Conservation (phyloP, 2,113 vertebrate genomes). For the Aleadryas rufinucha region DNA sequence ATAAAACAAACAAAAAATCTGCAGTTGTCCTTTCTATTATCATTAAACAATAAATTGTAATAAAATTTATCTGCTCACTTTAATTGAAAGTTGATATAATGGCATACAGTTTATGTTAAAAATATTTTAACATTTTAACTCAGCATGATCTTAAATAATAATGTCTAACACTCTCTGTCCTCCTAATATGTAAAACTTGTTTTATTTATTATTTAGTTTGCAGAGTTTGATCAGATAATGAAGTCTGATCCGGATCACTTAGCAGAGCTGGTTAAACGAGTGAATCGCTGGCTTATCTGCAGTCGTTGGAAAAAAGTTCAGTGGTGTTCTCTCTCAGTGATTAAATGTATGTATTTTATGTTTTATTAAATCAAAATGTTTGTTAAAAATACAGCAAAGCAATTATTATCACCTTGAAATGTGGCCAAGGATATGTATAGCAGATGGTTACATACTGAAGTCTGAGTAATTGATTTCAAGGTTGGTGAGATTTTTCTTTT, state of each 20-base stretch:
- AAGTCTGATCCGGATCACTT: slow-evolving; percentile 97
- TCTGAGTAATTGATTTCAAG: background rate
- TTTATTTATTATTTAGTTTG: slow-evolving; percentile 79
- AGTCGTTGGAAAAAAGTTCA: slow-evolving; percentile 99
- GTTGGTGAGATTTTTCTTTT: background rate
- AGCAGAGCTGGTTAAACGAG: slow-evolving; percentile 89
- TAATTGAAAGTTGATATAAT: background rate
- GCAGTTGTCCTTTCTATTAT: background rate
- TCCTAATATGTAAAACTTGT: background rate
- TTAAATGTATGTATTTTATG: slow-evolving; percentile 84
- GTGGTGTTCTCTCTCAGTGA: slow-evolving; percentile 92
- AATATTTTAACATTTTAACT: background rate
- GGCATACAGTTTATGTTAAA: background rate
- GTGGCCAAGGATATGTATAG: background rate
- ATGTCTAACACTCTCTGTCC: background rate
- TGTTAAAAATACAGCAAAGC: background rate
- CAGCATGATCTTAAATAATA: background rate
- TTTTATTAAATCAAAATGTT: background rate
- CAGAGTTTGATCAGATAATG: slow-evolving; percentile 99
- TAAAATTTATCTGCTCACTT: background rate
- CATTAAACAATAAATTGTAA: background rate
- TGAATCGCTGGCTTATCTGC: slow-evolving; percentile 96
- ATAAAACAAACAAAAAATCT: background rate
- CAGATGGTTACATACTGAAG: background rate
- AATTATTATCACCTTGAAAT: background rate